These are phyloP conservation scores for Cnemophilus loriae DNA, from an alignment of 2,113 vertebrate genomes.

Conservation along the genomic window DNA sequence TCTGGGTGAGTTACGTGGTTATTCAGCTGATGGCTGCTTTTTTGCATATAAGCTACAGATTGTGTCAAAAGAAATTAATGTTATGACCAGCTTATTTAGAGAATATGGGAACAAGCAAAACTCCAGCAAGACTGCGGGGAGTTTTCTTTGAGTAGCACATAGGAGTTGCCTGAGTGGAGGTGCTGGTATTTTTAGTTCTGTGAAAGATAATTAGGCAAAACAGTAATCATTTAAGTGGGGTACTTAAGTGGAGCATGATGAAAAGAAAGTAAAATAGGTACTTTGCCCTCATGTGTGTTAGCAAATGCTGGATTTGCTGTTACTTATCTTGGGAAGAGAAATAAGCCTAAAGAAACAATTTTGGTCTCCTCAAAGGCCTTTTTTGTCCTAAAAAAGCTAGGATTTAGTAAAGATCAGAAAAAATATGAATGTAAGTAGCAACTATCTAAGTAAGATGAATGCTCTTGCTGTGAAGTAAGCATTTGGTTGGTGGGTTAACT, in stretches of 20 bases:
- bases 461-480: background rate
- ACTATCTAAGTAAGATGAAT: background rate
- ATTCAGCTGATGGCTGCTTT: background rate
- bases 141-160: background rate
- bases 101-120: background rate
- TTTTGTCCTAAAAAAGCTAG: background rate
- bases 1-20: background rate
- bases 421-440: background rate
- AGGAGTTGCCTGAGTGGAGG: background rate
- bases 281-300: rapidly evolving
- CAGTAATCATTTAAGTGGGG: background rate
- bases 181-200: background rate
- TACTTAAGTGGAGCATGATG: background rate
- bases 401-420: background rate
- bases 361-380: background rate
- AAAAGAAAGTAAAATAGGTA: background rate
- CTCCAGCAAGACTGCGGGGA: background rate
- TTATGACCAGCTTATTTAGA: background rate
- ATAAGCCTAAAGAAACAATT: background rate
- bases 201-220: background rate
- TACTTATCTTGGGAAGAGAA: background rate
- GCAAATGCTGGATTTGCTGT: background rate
- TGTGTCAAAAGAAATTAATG: background rate
- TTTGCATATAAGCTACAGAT: background rate
- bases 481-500: background rate